Evolutionary conservation across 1,140 invertebrate species (phyloP).

Genomic region (Physella acuta): DNA sequence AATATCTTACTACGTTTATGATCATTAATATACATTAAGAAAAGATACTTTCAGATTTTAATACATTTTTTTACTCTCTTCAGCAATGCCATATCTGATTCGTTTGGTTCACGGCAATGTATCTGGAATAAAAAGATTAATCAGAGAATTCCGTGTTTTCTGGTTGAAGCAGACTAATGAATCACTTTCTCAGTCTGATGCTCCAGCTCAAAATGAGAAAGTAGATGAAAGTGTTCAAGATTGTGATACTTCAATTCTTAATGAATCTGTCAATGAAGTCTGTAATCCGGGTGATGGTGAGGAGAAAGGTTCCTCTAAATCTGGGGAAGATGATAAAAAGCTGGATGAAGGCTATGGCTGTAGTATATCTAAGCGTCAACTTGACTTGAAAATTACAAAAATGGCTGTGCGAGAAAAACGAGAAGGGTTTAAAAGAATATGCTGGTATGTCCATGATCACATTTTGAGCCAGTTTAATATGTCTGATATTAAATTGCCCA

Average conservation of each 20-base stretch:
- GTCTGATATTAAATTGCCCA: conserved; percentile 54
- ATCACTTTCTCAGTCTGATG: conserved; percentile 47
- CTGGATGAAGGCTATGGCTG: conserved; percentile 26
- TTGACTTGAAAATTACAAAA: conserved; percentile 51
- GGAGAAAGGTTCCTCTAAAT: conserved; percentile 2
- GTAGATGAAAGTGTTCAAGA: conserved; percentile 33
- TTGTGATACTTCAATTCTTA: conserved; percentile 2
- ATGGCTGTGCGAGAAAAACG: conserved; percentile 67
- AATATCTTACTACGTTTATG: neutral
- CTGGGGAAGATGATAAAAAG: neutral
- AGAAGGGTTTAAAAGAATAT: conserved; percentile 62
- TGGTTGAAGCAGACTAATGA: conserved; percentile 63
- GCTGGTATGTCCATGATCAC: conserved; percentile 72
- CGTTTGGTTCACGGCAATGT: conserved; percentile 71
- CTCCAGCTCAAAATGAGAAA: conserved; percentile 17
- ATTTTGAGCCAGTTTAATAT: conserved; percentile 65
- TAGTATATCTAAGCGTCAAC: conserved; percentile 54
- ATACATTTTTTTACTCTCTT: conserved; percentile 27
- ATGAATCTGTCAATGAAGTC: conserved; percentile 9
- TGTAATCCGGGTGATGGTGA: neutral
- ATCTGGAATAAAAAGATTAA: conserved; percentile 65
- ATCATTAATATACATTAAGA: neutral
- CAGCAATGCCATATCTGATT: conserved; percentile 69
- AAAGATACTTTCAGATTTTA: neutral
- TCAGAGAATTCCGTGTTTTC: conserved; percentile 69